Base-by-base conservation (phyloP, 2,797 vertebrate genomes). In the Sebastes jordani region DNA sequence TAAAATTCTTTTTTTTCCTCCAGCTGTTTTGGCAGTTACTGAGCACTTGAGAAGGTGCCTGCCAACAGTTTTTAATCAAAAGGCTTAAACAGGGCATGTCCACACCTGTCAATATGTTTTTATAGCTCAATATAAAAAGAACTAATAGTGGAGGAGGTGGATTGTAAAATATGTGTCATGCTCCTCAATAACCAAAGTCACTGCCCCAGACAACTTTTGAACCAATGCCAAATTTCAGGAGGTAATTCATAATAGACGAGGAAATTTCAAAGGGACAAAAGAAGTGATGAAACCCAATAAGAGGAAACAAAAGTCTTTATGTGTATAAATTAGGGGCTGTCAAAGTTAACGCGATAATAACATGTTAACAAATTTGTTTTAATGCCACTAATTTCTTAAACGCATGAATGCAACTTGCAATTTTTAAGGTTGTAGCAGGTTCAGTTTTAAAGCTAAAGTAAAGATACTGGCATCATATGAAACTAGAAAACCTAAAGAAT, bases 41-140 rank as follows among this genome's bases (percentile, higher is more conserved):
- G 49, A 63, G 23, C 6, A 22, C 58, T 59, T 34, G 3, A 4
- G 36, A 59, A 29, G 11, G 30, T 46, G 25, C 6, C 27, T 29
- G 49, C 52, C 38, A 75, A 27, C 20, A n/a, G 20, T 36, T 71
- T 63, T 78, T 14, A 70, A 80, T 72, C 59, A 74, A 71, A 10
- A 23, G 59, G 9, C 68, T 68, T 64, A 23, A 78, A 59, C 10
- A 32, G 36, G 49, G 42, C 55, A 59, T 38, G 5, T 22, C 22
- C 23, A 67, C 27, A 68, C 38, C n/a, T 56, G 49, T 32, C 25
- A 23, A 16, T 23, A 46, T 59, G 4, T 62, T 60, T 67, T 68
- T 68, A 77, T 80, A 77, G 0, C 66, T 71, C 20, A 58, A 25
- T 54, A 34, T 64, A 70, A 64, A 55, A 62, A 49, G 6, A 62